Evolutionary conservation across 1,140 invertebrate genomes (phyloP).

Genomic region (Zophobas morio): DNA sequence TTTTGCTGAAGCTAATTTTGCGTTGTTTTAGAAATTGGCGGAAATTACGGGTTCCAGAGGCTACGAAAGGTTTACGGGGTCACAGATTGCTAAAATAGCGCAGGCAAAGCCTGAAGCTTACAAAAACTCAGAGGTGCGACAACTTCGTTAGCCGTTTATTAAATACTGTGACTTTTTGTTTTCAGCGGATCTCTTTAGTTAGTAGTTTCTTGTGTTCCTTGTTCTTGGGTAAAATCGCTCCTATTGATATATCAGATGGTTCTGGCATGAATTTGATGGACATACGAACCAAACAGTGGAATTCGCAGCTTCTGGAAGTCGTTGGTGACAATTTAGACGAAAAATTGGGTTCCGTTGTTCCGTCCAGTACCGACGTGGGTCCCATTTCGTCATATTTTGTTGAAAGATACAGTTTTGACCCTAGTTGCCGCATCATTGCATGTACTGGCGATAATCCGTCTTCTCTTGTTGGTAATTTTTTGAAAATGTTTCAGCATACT

Average conservation of each 20-base stretch:
- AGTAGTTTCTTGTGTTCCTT: conserved; percentile 93
- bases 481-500: neutral
- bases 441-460: conserved; percentile 97
- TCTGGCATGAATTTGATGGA: conserved; percentile 98
- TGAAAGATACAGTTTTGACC: conserved; percentile 86
- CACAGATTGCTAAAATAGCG: conserved; percentile 93
- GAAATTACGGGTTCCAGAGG: conserved; percentile 92
- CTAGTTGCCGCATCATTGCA: conserved; percentile 85
- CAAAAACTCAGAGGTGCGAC: conserved; percentile 81
- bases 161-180: conserved; percentile 62
- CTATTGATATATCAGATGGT: conserved; percentile 93
- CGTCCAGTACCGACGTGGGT: conserved; percentile 80
- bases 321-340: conserved; percentile 79
- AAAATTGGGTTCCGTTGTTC: conserved; percentile 83
- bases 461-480: conserved; percentile 79
- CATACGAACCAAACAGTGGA: conserved; percentile 86
- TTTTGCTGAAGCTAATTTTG: no score
- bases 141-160: conserved; percentile 3
- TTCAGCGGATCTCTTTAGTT: conserved; percentile 90
- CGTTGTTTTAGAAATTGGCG: conserved; percentile 83
- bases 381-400: conserved; percentile 85
- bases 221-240: conserved; percentile 90
- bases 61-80: conserved; percentile 94
- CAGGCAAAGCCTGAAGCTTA: conserved; percentile 83
- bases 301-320: conserved; percentile 80